Evolutionary conservation across 2,113 vertebrate genomes (phyloP).

Genomic region (Larimichthys polyactis): DNA sequence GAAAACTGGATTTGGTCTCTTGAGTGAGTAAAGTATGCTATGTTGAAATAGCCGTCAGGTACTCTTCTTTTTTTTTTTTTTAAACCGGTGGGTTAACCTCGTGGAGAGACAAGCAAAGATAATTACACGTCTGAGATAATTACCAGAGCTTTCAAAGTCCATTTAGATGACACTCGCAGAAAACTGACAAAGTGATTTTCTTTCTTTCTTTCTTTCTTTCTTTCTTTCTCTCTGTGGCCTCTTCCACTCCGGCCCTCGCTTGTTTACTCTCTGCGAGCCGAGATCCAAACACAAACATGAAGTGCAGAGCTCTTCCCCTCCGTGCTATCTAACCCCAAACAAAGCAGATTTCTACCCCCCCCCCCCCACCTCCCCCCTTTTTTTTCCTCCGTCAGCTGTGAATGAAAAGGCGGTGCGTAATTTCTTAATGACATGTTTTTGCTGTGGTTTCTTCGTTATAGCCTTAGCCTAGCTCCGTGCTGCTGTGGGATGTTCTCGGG

Average conservation of each 20-base stretch:
- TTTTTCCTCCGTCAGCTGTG: not conserved
- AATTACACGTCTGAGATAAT: conserved; percentile 83
- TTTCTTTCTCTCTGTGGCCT: conserved; percentile 36
- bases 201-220: not conserved
- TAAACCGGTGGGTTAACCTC: conserved; percentile 75
- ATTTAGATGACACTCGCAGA: conserved; percentile 67
- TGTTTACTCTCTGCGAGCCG: conserved; percentile 71
- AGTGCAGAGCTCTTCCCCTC: conserved; percentile 58
- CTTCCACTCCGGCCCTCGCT: conserved; percentile 42
- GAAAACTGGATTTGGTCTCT: conserved; percentile 81
- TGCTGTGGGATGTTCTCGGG: conserved; percentile 56
- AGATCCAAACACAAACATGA: conserved; percentile 76
- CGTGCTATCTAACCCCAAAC: conserved; percentile 58
- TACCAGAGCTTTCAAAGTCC: conserved; percentile 75
- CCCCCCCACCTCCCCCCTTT: not conserved
- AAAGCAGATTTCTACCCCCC: conserved; percentile 40
- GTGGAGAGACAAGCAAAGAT: conserved; percentile 68
- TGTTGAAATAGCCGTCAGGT: conserved; percentile 81
- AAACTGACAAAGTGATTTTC: conserved; percentile 69
- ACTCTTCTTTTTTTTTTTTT: conserved; percentile 76
- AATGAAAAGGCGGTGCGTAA: conserved; percentile 59
- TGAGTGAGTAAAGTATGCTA: conserved; percentile 78
- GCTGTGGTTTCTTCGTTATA: conserved; percentile 67
- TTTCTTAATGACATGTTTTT: conserved; percentile 69
- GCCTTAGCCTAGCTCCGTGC: conserved; percentile 68